Evolutionary conservation across 2,113 vertebrate species (phyloP).

Genomic region (Trematocara stigmaticum): DNA sequence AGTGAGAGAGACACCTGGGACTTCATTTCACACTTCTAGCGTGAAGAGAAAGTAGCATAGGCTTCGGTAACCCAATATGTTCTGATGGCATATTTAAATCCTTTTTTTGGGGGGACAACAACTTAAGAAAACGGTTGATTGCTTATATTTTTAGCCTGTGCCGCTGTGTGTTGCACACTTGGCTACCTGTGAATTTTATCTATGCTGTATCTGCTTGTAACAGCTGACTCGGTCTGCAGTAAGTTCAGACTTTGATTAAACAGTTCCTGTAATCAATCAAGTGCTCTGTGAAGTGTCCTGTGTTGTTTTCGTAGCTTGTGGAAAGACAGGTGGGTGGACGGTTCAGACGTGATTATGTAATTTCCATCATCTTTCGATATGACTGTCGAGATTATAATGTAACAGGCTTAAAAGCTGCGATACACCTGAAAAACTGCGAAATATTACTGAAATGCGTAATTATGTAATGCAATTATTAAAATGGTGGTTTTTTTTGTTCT

Average conservation of each 20-base stretch:
- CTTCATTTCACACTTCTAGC: neutral
- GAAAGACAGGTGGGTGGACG: neutral
- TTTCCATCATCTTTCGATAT: neutral
- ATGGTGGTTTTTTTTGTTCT: neutral
- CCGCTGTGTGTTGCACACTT: neutral
- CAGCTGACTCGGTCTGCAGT: neutral
- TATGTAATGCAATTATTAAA: neutral
- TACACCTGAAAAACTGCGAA: neutral
- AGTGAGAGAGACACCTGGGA: neutral
- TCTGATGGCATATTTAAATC: neutral
- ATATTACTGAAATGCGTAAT: neutral
- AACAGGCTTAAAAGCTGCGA: neutral
- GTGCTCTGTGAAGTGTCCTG: neutral
- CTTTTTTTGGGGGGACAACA: neutral
- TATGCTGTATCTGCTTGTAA: neutral
- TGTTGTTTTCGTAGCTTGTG: neutral
- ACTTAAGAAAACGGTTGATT: neutral
- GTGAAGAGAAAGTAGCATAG: neutral
- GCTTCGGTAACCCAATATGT: neutral
- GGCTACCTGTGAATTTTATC: neutral
- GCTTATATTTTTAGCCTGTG: neutral
- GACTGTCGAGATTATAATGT: neutral
- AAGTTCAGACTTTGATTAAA: neutral
- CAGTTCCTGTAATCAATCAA: neutral
- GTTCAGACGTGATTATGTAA: neutral